Evolutionary conservation across 2,113 vertebrate species (phyloP).

Genomic region (Anguilla japonica): DNA sequence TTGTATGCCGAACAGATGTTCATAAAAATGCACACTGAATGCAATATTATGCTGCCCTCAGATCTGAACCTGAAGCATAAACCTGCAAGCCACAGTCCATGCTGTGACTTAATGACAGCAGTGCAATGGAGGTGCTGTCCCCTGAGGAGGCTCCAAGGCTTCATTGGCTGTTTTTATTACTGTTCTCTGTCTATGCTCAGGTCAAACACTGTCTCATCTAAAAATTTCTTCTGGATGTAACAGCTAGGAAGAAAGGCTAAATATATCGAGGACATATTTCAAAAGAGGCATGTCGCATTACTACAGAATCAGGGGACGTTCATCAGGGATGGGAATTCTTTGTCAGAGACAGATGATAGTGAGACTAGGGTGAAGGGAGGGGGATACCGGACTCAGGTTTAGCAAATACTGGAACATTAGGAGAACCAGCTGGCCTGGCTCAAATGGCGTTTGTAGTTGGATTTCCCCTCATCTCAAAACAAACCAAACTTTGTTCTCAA

Average conservation of each 20-base stretch:
- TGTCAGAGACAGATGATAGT: background rate
- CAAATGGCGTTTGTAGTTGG: background rate
- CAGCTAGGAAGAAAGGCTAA: background rate
- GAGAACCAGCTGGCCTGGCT: background rate
- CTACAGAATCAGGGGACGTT: background rate
- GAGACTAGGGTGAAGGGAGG: background rate
- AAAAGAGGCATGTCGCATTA: too few relatives aligned
- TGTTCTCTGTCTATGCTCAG: background rate
- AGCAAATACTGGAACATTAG: background rate
- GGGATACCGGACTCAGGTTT: too few relatives aligned
- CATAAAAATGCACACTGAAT: background rate
- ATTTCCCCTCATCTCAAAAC: background rate
- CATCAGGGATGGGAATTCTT: background rate
- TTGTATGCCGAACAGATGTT: background rate
- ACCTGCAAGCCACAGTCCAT: background rate
- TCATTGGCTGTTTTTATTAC: background rate
- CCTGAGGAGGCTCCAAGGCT: background rate
- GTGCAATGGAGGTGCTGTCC: background rate
- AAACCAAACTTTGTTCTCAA: background rate
- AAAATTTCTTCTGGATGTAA: background rate
- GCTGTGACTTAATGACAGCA: background rate
- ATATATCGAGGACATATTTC: background rate
- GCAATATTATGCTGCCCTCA: background rate
- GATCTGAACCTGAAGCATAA: background rate
- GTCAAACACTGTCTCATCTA: too few relatives aligned